Conservation (phyloP, 2,797 vertebrate species). For the Cyclopterus lumpus region DNA sequence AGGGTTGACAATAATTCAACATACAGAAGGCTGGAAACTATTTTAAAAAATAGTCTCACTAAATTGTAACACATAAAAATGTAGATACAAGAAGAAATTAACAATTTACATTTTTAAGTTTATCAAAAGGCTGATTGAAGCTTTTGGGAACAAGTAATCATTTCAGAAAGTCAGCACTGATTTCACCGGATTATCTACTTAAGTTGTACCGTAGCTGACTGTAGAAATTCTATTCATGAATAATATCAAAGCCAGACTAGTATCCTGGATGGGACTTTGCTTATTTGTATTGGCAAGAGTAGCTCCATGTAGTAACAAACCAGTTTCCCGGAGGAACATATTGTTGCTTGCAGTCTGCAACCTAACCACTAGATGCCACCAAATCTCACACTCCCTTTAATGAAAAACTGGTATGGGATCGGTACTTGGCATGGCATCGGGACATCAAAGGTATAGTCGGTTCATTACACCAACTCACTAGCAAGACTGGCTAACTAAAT, state of each 20-base stretch:
- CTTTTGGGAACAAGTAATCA: neutral
- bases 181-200: neutral
- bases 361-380: neutral
- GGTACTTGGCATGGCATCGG: neutral
- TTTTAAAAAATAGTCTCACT: neutral
- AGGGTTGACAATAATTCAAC: slow-evolving; percentile 1
- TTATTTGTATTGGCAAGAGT: neutral
- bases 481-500: neutral
- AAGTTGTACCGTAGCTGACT: neutral
- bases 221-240: neutral
- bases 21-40: neutral
- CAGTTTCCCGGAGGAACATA: no score
- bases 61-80: neutral
- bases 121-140: neutral
- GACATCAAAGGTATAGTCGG: neutral
- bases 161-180: neutral
- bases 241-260: no score
- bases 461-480: neutral
- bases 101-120: neutral
- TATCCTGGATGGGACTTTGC: no score
- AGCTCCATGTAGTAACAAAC: no score
- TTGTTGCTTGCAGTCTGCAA: neutral
- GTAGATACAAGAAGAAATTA: neutral
- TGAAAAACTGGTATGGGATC: neutral
- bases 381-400: neutral